Evolutionary conservation across 2,797 vertebrate species (phyloP), one percentile per base, ranked within the genome.

Genomic region (Manis crassicaudata): DNA sequence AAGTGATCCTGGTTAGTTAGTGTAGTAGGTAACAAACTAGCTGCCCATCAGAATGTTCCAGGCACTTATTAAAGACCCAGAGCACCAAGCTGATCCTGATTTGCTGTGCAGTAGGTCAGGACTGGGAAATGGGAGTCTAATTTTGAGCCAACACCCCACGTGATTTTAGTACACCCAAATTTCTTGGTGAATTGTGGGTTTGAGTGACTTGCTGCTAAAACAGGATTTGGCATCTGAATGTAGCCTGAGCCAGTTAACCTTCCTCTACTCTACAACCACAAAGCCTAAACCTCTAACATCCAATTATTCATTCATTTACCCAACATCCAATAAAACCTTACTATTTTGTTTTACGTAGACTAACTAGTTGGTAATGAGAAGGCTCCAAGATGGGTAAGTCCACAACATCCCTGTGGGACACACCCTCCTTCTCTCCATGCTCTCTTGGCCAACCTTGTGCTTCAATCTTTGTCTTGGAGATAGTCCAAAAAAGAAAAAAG

Each of bases 81-180:
- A 1, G 6, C 4, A 8, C 50, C 23, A 43, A 13, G 13, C 35
- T 20, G 73, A 58, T 27, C 10, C 32, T 1, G 1, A n/a, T 1
- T 11, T 9, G 1, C 80, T 37, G 3, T 16, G 29, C 8, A 29
- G 76, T 9, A 79, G 56, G 23, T 46, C 40, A 27, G 27, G 5
- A 23, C 43, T n/a, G 17, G 23, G 12, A 46, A 63, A 1, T 14
- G 10, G 16, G 25, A 56, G 14, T 40, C 14, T 70, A 65, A 21
- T 43, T 52, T 79, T 32, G 8, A 76, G 72, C 14, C 2, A 46
- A 43, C n/a, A 73, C 14, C 29, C 50, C 58, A 29, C 65, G 10
- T 32, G 35, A 46, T 8, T 37, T 10, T 1, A 27, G 23, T 11
- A 13, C 25, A 32, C 52, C 50, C 25, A 43, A 16, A 7, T 65